Base-by-base conservation (phyloP, 2,797 vertebrate genomes). In the Avahi laniger region DNA sequence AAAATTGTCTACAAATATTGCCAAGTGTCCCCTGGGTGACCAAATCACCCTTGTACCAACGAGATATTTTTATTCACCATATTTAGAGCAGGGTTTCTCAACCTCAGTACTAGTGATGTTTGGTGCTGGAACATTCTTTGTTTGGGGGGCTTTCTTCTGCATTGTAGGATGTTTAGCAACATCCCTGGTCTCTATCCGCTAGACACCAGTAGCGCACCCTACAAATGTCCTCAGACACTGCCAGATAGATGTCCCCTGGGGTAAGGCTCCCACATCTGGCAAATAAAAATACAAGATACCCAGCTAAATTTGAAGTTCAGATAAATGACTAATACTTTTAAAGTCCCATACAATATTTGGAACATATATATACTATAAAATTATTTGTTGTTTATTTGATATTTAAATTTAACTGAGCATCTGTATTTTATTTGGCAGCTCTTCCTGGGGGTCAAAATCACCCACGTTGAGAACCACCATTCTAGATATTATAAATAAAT, bases 221-320 rank as follows among this genome's bases (percentile, higher is more conserved):
- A 28, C 14, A 33, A 46, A 59, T 30, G 14, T 61, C 84, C 70
- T 83, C 79, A 38, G 61, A 84, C 35, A 91, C 9, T 41, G 1
- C 41, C 82, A 81, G 70, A 70, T 72, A 81, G 70, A 70, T 72
- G 30, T 38, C 72, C 22, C n/a, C 2, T 2, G 59, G 63, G 14
- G 22, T 83, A 30, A 93, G 63, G 24, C 22, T 86, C n/a, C 65
- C 48, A 87, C 38, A 86, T 93, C 46, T 17, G 75, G 63, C 63
- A 87, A 94, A 59, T 82, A 35, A 69, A 97, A 94, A 69, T 63
- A 63, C 4, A 78, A 57, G 82, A 93, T 80, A 46, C 3, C 33
- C 5, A 43, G n/a, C 52, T 72, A 52, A 83, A 75, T 20, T n/a
- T 73, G 54, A 89, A 79, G 86, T 93, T 89, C 1, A 15, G 50